A percentile compares a stretch with the other conserved stretches of the same genome.
Evolutionary conservation across 2,797 vertebrate species (phyloP).

Genomic region (Gymnoscopelus braueri): DNA sequence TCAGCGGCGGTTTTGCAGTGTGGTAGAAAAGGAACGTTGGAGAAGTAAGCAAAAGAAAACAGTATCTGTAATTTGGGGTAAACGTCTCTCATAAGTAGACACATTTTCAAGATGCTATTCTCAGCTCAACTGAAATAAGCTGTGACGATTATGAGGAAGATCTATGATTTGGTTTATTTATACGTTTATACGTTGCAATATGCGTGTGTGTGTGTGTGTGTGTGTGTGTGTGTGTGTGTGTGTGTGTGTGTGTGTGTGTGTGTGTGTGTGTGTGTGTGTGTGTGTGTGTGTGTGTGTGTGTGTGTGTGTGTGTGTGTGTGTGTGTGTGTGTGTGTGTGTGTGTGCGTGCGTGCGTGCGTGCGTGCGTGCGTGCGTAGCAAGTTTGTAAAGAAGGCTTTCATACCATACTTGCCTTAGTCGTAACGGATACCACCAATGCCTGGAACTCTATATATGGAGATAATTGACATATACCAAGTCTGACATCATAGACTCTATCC

Average conservation of each 20-base stretch:
- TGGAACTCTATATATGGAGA: too few relatives aligned
- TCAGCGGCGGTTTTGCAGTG: conserved; percentile 19
- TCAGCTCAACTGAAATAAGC: conserved; percentile 60
- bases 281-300: conserved; percentile 18
- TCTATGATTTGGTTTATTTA: conserved; percentile 61
- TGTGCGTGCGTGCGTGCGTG: too few relatives aligned
- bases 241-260: conserved; percentile 13
- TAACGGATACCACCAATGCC: too few relatives aligned
- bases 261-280: conserved; percentile 14
- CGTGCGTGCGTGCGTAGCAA: too few relatives aligned
- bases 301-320: conserved; percentile 21
- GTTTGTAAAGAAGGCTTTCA: not conserved
- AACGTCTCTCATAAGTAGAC: conserved; percentile 18
- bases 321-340: conserved; percentile 41
- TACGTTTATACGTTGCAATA: not conserved
- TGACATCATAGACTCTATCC: too few relatives aligned
- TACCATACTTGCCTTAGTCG: too few relatives aligned
- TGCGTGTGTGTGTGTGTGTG: too few relatives aligned
- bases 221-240: not conserved
- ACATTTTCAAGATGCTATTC: conserved; percentile 36
- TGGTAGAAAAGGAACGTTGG: not conserved
- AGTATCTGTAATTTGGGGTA: conserved; percentile 37
- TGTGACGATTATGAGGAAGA: conserved; percentile 61
- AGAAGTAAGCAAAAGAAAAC: conserved; percentile 29
- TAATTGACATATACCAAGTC: too few relatives aligned